phyloP scores from a whole-genome alignment of 2,888 invertebrate species.

The Lottia scabra region DNA sequence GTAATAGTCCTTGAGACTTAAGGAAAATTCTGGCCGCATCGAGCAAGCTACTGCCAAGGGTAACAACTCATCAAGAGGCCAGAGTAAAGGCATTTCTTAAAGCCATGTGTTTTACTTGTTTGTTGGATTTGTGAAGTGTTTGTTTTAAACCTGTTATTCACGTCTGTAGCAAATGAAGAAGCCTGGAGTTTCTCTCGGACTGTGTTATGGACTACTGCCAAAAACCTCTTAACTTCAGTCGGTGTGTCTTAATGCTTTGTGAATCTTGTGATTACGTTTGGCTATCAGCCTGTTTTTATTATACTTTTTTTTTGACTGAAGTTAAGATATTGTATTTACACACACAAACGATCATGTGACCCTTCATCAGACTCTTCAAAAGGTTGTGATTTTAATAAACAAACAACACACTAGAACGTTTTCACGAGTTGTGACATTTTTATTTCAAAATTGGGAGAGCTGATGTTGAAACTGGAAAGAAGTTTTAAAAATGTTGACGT shows the following conservation, averaged over 20 bases:
- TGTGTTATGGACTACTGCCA: neutral
- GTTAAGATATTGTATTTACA: neutral
- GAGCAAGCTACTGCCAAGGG: neutral
- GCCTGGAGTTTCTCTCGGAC: too few species aligned
- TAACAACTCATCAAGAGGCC: neutral
- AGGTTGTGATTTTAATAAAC: slow-evolving; percentile 7
- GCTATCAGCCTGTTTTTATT: neutral
- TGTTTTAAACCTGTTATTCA: slow-evolving; percentile 1
- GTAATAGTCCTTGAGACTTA: too few species aligned
- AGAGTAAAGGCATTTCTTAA: too few species aligned
- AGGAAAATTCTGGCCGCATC: too few species aligned
- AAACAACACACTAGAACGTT: neutral
- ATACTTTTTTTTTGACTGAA: neutral
- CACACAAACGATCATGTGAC: neutral
- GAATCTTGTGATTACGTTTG: neutral
- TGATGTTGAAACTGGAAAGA: neutral
- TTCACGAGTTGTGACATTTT: neutral
- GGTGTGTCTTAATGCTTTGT: neutral
- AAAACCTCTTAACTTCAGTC: neutral
- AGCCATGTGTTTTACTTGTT: neutral
- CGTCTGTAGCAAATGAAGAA: neutral
- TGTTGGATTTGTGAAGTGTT: slow-evolving; percentile 1
- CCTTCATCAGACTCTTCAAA: neutral
- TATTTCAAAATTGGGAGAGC: neutral
- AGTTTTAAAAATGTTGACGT: neutral